Percentiles rank a stretch among this genome's conserved stretches.
phyloP scores from a whole-genome alignment of 1,140 invertebrate species.

The Triops cancriformis region DNA sequence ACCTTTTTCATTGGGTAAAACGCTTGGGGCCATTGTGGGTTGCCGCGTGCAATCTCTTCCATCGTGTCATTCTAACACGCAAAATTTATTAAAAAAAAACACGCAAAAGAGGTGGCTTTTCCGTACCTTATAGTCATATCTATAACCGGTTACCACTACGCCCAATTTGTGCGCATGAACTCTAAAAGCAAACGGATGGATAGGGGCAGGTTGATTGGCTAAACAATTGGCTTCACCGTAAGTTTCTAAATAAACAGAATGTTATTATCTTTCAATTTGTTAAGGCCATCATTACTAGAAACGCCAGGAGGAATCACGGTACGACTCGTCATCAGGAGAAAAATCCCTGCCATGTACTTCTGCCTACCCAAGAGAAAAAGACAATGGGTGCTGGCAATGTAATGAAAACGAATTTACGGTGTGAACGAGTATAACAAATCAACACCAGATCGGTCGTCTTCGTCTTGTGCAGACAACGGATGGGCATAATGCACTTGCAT shows the following conservation, averaged over 20 bases:
- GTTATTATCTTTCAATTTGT: neutral
- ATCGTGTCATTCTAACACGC: slow-evolving; percentile 28
- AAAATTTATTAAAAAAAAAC: neutral
- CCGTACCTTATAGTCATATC: slow-evolving; percentile 27
- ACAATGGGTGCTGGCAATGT: slow-evolving; percentile 5
- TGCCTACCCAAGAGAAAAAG: slow-evolving; percentile 34
- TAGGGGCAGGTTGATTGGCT: slow-evolving; percentile 28
- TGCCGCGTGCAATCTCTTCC: slow-evolving; percentile 39
- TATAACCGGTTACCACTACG: slow-evolving; percentile 45
- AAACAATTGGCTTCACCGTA: slow-evolving; percentile 40
- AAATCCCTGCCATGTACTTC: slow-evolving; percentile 41
- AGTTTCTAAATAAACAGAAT: slow-evolving; percentile 34
- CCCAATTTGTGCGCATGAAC: slow-evolving; percentile 50
- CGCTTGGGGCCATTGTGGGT: slow-evolving; percentile 45
- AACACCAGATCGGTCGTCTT: slow-evolving; percentile 37
- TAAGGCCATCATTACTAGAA: slow-evolving; percentile 35
- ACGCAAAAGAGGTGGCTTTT: neutral
- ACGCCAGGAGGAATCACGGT: slow-evolving; percentile 37
- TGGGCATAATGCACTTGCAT: slow-evolving; percentile 45
- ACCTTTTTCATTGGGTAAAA: slow-evolving; percentile 40
- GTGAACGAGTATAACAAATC: neutral
- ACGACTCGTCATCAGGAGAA: slow-evolving; percentile 34
- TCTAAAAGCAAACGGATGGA: slow-evolving; percentile 51
- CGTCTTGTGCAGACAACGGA: slow-evolving; percentile 31
- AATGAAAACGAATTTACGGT: neutral